phyloP scores from a whole-genome alignment of 2,888 invertebrate species.

The Caenorhabditis sp. region DNA sequence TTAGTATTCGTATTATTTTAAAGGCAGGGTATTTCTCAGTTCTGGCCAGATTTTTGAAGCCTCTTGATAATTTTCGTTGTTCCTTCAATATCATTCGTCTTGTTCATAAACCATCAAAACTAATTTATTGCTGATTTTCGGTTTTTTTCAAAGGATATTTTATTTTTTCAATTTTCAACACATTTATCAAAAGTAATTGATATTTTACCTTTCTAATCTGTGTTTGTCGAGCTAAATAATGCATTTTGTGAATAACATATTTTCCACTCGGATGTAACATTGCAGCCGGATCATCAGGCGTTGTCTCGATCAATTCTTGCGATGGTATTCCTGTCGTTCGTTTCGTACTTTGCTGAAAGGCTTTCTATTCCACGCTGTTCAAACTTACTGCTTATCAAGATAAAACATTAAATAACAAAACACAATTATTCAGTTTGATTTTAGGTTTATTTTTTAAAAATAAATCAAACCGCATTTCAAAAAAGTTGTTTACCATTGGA shows the following conservation, averaged over 20 bases:
- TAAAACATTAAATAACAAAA: not conserved
- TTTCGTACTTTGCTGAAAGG: conserved; percentile 66
- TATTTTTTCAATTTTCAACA: too few species aligned
- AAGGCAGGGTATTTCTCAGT: too few species aligned
- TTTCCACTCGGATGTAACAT: conserved; percentile 73
- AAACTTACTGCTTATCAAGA: not conserved
- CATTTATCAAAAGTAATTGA: too few species aligned
- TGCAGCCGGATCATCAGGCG: conserved; percentile 72
- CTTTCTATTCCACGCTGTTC: not conserved
- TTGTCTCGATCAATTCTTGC: conserved; percentile 70
- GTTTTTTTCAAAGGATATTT: too few species aligned
- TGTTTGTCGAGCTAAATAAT: conserved; percentile 82
- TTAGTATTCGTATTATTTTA: too few species aligned
- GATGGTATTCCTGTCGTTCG: conserved; percentile 95
- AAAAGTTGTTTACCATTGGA: conserved; percentile 74
- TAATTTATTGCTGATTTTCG: too few species aligned
- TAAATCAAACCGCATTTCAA: not conserved
- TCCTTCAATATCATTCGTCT: too few species aligned
- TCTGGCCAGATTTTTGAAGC: too few species aligned
- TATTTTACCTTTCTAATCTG: conserved; percentile 34
- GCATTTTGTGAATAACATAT: conserved; percentile 74
- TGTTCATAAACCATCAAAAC: too few species aligned
- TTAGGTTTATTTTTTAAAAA: conserved; percentile 3
- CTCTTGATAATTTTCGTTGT: too few species aligned
- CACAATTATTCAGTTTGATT: not conserved